A percentile compares a stretch with the other conserved stretches of the same genome.
Evolutionary conservation across 2,113 vertebrate genomes (phyloP).

Genomic region (Etheostoma spectabile): DNA sequence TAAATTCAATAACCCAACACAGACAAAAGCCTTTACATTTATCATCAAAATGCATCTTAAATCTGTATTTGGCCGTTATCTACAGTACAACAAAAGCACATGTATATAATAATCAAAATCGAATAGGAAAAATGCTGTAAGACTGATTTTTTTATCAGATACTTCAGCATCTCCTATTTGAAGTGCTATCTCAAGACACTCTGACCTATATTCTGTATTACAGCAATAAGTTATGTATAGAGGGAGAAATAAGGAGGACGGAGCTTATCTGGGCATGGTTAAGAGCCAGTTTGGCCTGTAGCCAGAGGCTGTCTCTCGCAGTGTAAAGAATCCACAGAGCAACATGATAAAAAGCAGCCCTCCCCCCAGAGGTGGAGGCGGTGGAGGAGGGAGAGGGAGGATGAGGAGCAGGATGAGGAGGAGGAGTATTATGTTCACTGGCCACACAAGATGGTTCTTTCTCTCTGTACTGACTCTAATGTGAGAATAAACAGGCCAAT

Average conservation of each 20-base stretch:
- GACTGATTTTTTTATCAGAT: conserved; percentile 33
- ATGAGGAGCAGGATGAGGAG: conserved; percentile 52
- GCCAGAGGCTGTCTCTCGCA: conserved; percentile 70
- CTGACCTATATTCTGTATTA: conserved; percentile 72
- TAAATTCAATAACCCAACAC: conserved; percentile 1
- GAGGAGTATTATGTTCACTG: conserved; percentile 72
- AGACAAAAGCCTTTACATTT: neutral
- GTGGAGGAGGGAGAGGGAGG: conserved; percentile 34
- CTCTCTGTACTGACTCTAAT: conserved; percentile 79
- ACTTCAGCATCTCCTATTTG: conserved; percentile 41
- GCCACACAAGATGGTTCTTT: conserved; percentile 85
- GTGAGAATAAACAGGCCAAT: conserved; percentile 81
- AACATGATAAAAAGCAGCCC: conserved; percentile 72
- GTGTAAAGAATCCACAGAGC: conserved; percentile 63
- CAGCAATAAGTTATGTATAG: conserved; percentile 53
- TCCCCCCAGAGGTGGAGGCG: conserved; percentile 17
- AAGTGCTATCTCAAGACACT: conserved; percentile 49
- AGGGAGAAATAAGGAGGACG: conserved; percentile 62
- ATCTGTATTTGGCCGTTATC: neutral
- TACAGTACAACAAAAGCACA: conserved; percentile 9
- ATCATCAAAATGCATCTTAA: conserved; percentile 6
- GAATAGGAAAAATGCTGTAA: conserved; percentile 9
- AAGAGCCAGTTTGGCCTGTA: conserved; percentile 63
- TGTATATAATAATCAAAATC: conserved; percentile 12
- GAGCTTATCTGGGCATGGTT: conserved; percentile 71